Evolutionary conservation across 2,797 vertebrate genomes (phyloP).

Genomic region (Sebastes aleutianus): DNA sequence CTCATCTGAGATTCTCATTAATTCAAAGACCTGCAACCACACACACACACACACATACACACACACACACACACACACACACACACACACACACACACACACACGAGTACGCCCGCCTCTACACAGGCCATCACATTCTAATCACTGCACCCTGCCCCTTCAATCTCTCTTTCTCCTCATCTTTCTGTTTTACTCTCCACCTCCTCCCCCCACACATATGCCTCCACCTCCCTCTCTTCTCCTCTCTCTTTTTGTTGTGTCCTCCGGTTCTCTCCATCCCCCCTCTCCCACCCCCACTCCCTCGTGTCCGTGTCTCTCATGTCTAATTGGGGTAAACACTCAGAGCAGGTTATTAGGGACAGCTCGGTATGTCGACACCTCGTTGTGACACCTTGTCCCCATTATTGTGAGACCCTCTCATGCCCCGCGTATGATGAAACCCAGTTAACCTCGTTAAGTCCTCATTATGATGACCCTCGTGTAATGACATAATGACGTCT

Average conservation of each 20-base stretch:
- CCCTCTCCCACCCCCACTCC: not conserved
- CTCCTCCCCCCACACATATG: slow-evolving; percentile 6
- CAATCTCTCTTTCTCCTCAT: slow-evolving; percentile 53
- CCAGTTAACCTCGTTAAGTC: slow-evolving; percentile 50
- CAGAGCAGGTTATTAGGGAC: slow-evolving; percentile 40
- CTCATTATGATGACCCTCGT: slow-evolving; percentile 50
- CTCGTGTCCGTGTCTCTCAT: not conserved
- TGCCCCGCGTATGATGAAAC: slow-evolving; percentile 8
- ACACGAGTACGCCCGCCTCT: not conserved
- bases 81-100: not conserved
- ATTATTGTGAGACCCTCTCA: slow-evolving; percentile 32
- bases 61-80: not conserved
- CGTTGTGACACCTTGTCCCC: slow-evolving; percentile 45
- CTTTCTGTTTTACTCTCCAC: slow-evolving; percentile 24
- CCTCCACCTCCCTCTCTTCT: not conserved
- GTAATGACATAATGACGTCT: slow-evolving; percentile 36
- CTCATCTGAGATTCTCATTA: slow-evolving; percentile 74
- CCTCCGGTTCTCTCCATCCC: not conserved
- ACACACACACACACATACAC: not conserved
- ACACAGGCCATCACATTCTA: slow-evolving; percentile 66
- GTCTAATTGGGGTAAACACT: slow-evolving; percentile 65
- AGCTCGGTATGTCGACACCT: slow-evolving; percentile 33
- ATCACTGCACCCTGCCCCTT: slow-evolving; percentile 66
- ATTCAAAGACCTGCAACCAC: slow-evolving; percentile 45
- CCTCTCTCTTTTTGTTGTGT: not conserved